phyloP scores from a whole-genome alignment of 1,140 invertebrate species.

The Rhagoletis pomonella region DNA sequence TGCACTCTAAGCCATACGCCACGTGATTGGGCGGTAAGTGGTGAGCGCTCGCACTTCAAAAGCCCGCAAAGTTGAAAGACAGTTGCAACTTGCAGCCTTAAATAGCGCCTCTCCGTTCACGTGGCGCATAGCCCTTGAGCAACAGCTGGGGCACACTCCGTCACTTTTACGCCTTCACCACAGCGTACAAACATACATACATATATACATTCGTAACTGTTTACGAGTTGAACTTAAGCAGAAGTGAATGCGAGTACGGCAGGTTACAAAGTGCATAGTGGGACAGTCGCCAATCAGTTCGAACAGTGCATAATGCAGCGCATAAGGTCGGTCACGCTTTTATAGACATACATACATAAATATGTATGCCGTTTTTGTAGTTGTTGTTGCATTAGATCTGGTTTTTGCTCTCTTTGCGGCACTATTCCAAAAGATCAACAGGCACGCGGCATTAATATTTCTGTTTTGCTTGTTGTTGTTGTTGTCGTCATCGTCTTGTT shows the following conservation, averaged over 20 bases:
- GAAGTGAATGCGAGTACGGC: not conserved
- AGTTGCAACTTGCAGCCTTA: conserved; percentile 28
- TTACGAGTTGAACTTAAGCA: not conserved
- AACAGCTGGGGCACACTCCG: conserved; percentile 35
- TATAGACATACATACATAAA: not conserved
- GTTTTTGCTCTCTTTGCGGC: conserved; percentile 1
- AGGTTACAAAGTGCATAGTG: not conserved
- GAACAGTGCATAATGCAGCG: not conserved
- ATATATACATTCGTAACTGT: not conserved
- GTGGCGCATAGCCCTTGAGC: not conserved
- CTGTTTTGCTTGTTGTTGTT: conserved; percentile 37
- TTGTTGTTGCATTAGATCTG: not conserved
- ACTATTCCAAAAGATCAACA: conserved; percentile 55
- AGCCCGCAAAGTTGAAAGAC: not conserved
- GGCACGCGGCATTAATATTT: conserved; percentile 71
- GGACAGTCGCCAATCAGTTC: conserved; percentile 21
- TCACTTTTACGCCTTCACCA: conserved; percentile 47
- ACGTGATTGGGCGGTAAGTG: conserved; percentile 46
- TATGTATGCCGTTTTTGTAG: not conserved
- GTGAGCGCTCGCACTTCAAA: conserved; percentile 38
- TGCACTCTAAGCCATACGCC: not conserved
- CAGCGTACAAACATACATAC: not conserved
- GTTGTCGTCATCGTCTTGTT: not conserved
- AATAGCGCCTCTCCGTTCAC: not conserved
- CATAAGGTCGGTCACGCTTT: conserved; percentile 39